phyloP scores from a whole-genome alignment of 2,797 vertebrate genomes.

The Malurus leucopterus region DNA sequence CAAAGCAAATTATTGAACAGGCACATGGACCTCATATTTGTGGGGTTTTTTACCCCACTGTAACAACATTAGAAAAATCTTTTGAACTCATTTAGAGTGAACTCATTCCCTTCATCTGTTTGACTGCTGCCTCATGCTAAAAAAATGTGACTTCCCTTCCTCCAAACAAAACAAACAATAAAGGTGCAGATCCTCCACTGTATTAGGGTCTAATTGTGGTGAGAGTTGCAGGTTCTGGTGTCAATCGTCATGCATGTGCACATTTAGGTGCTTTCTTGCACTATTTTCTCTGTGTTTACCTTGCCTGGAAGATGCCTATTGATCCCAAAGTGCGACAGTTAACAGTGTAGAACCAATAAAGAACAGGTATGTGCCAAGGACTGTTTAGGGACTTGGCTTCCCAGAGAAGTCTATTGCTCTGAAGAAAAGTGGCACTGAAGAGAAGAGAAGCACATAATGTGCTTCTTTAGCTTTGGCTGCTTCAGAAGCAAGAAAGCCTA shows the following conservation, averaged over 20 bases:
- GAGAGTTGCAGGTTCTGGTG: background rate
- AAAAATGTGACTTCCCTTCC: background rate
- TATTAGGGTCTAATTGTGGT: background rate
- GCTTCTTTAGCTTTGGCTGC: background rate
- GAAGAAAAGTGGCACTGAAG: background rate
- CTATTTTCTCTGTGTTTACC: background rate
- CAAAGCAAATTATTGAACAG: background rate
- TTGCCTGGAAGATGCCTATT: background rate
- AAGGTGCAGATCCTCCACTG: background rate
- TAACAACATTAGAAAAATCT: background rate
- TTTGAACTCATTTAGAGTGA: background rate
- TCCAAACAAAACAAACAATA: background rate
- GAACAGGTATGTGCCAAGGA: background rate
- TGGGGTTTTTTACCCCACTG: rapidly evolving
- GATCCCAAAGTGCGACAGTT: rapidly evolving
- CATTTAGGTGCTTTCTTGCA: background rate
- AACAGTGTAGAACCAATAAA: background rate
- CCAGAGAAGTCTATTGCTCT: background rate
- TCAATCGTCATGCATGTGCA: background rate
- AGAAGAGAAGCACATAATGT: background rate
- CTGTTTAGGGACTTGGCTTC: background rate
- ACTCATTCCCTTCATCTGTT: background rate
- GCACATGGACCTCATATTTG: background rate
- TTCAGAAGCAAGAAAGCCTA: background rate
- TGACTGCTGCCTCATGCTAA: background rate